Base-by-base conservation (phyloP, 2,888 invertebrate genomes). In the Acronicta psi region DNA sequence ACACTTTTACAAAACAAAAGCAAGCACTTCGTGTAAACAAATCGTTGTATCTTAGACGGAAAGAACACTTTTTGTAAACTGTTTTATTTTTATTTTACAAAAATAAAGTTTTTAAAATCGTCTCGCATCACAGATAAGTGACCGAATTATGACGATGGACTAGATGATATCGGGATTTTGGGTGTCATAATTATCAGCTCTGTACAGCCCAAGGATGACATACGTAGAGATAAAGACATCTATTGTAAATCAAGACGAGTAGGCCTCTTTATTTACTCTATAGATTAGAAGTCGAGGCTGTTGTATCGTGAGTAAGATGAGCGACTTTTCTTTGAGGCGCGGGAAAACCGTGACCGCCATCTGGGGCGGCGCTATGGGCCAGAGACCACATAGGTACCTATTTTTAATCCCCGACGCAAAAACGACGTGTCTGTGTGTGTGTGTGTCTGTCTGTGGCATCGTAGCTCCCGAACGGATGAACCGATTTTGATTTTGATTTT, bases 131-230 rank as follows among this genome's bases (percentile, higher is more conserved):
- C 31, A 50, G 75, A 70, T 76, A 68, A 38, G 34, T 44, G 55
- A 20, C 49, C 57, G 43, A 60, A 75, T 43, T 56, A 40, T 73
- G 67, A 53, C 20, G 73, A 73, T 70, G 59, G 69, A 34, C 11
- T 44, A 62, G 73, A 75, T 75, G 43, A 14, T 65, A 75, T 76
- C 58, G 41, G 47, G 54, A 65, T 73, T 40, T 50, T 29, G 60
- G 51, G 43, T 73, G 36, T 44, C 38, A 20, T 68, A 74, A n/a
- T 70, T 63, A 60, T 51, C 46, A 55, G 16, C 13, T 20, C 57
- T 59, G 52, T 58, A 18, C 57, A 50, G 31, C 51, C 64, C 77
- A 75, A 74, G 75, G 72, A 69, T 75, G 59, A 56, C 52, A 76
- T 73, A 73, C 36, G 56, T 43, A 31, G 56, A 75, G 75, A 75